Evolutionary conservation across 2,113 vertebrate genomes (phyloP), one percentile per base, ranked within the genome.

Genomic region (Caranx ignobilis): DNA sequence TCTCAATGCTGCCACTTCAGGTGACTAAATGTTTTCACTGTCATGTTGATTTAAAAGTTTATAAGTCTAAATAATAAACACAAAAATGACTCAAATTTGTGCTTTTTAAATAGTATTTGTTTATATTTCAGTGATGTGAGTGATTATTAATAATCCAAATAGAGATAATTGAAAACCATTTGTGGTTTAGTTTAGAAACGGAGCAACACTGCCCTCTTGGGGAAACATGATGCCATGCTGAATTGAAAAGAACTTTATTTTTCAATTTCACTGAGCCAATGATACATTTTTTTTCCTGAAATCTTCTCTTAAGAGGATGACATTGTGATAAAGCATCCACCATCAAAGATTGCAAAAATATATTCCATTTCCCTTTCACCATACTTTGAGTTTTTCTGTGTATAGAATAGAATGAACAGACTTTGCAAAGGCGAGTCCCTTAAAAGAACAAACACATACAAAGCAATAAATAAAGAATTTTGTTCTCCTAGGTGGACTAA

Each of bases 331-430:
- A 84, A 81, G 68, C 88, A 88, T 83, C 82, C 80, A 50, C 77
- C 72, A 80, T 87, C 61, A 60, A 75, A 88, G 85, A 86, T 84
- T 90, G 88, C 83, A 92, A 93, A 92, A 92, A 92, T 90, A 90
- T 89, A 87, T 82, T 82, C 66, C 43, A 73, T 87, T 88, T 90
- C 89, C 88, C 89, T 91, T 93, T 92, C 81, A 82, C 79, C 76
- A 18, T 83, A 77, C 75, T 83, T 71, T 66, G 43, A 76, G 73
- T 89, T 87, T 88, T 72, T 70, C 70, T 77, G 81, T 87, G 70
- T 82, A 79, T 82, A 87, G 63, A 83, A 79, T 82, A 87, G 63
- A 88, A 77, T 32, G 45, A 86, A 57, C 13, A 71, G 79, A 82
- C 68, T 54, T 71, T 74, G 73, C 80, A 88, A 71, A 87, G 81